Conservation (phyloP, 2,113 vertebrate genomes). For the Rissa tridactyla region DNA sequence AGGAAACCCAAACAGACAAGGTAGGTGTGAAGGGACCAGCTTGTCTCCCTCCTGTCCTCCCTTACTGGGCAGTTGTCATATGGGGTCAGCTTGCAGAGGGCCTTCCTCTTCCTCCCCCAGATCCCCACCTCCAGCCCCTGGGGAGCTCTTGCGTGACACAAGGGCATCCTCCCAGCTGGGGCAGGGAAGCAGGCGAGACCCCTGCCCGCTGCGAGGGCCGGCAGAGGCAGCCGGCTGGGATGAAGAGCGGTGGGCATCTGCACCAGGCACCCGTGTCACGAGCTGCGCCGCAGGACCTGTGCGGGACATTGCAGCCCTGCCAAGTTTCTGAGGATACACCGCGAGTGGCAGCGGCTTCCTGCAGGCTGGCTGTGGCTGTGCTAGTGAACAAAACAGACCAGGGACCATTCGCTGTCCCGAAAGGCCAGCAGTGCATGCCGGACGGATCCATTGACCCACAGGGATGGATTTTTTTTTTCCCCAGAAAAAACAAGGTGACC, state of each 20-base stretch:
- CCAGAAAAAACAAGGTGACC: not conserved
- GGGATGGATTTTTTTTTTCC: fast-evolving
- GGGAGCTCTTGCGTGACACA: not conserved
- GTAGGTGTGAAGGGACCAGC: not conserved
- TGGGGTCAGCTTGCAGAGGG: not conserved
- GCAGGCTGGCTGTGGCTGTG: not conserved
- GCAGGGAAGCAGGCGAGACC: not conserved
- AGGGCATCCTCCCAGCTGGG: not conserved
- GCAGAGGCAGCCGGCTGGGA: not conserved
- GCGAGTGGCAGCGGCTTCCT: not conserved
- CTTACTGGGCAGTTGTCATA: not conserved
- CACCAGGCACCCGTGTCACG: not conserved
- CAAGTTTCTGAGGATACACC: fast-evolving
- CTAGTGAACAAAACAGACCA: not conserved
- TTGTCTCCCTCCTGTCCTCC: not conserved
- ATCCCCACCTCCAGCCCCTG: not conserved
- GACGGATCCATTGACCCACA: not conserved
- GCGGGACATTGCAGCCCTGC: not conserved
- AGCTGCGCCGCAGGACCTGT: not conserved
- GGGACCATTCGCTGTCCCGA: not conserved
- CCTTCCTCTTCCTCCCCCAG: not conserved
- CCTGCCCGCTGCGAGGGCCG: not conserved
- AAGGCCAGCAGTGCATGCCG: not conserved
- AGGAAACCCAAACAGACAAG: not conserved
- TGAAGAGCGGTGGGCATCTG: not conserved